phyloP scores from a whole-genome alignment of 2,113 vertebrate species.

The Orycteropus afer region DNA sequence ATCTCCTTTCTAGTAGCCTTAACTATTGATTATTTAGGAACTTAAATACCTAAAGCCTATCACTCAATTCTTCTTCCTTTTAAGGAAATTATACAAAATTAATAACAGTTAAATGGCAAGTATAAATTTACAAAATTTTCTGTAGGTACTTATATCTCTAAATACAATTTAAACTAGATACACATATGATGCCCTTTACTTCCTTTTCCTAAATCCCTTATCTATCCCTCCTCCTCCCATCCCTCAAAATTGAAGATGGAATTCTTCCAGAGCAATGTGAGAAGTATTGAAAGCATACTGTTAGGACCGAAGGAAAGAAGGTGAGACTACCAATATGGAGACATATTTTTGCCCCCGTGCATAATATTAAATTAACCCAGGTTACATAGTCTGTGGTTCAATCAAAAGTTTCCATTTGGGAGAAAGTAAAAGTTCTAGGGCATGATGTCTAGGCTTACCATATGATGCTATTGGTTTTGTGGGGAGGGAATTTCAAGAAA shows the following conservation, averaged over 20 bases:
- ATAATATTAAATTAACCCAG: neutral
- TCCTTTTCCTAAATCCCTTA: neutral
- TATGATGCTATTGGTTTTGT: neutral
- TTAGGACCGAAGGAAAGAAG: neutral
- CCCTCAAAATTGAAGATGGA: neutral
- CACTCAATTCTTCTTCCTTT: neutral
- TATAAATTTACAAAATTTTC: neutral
- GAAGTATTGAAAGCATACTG: neutral
- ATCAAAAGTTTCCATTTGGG: neutral
- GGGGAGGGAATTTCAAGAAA: neutral
- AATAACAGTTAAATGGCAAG: neutral
- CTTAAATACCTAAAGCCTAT: neutral
- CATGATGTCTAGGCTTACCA: neutral
- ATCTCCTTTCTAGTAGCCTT: neutral
- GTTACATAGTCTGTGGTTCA: neutral
- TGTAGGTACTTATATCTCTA: neutral
- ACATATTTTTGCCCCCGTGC: neutral
- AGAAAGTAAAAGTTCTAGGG: neutral
- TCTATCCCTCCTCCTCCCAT: neutral
- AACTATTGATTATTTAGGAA: neutral
- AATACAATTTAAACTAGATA: neutral
- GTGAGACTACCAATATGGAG: neutral
- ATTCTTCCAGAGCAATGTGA: neutral
- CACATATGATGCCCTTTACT: neutral
- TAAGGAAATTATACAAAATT: neutral